These are phyloP conservation scores for Meteorus colon DNA, from an alignment of 2,888 invertebrate genomes.

Conservation along the genomic window DNA sequence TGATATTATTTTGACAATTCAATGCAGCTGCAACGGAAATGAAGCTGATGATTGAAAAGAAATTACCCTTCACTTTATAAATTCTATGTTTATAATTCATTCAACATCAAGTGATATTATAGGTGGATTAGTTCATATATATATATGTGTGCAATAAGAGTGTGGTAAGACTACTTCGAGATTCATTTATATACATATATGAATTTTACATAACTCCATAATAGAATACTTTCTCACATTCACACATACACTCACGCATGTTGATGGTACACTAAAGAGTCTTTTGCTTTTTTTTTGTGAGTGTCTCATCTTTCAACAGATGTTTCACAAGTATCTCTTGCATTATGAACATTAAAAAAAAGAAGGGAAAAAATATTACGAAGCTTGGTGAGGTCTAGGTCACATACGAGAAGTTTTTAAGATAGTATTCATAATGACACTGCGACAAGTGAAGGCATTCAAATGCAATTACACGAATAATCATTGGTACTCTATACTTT, in stretches of 20 bases:
- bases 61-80: not conserved
- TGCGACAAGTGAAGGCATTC: slow-evolving; percentile 27
- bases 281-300: slow-evolving; percentile 16
- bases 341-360: slow-evolving; percentile 5
- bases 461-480: slow-evolving; percentile 36
- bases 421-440: slow-evolving; percentile 11
- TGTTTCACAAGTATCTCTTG: slow-evolving; percentile 8
- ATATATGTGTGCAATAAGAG: not conserved
- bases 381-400: slow-evolving; percentile 36
- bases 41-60: too few relatives aligned
- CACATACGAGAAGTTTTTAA: slow-evolving; percentile 29
- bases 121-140: not conserved
- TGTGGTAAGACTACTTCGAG: not conserved
- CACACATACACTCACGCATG: not conserved
- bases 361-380: not conserved
- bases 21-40: not conserved
- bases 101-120: not conserved
- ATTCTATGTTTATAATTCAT: slow-evolving; percentile 2
- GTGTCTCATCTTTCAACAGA: not conserved
- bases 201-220: slow-evolving; percentile 5
- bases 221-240: not conserved
- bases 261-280: not conserved
- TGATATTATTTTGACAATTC: not conserved
- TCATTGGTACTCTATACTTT: slow-evolving; percentile 20
- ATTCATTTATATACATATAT: not conserved